These are phyloP conservation scores for Platycheirus rosarum DNA, from an alignment of 2,888 invertebrate species.

Conservation along the genomic window DNA sequence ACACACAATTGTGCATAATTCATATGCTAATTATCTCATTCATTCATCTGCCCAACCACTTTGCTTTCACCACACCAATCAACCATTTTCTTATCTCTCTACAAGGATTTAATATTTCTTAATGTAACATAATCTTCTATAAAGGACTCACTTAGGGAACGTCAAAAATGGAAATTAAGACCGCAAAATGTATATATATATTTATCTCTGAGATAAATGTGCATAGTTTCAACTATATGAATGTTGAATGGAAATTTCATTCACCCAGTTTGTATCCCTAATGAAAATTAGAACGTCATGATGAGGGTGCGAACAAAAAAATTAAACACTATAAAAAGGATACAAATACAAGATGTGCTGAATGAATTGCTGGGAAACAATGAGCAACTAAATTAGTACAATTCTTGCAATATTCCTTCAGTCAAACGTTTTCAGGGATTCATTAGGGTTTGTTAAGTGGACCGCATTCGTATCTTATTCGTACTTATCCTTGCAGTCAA, in stretches of 20 bases:
- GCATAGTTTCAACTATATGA: constrained; percentile 31
- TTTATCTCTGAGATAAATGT: constrained; percentile 1
- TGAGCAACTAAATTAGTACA: constrained; percentile 63
- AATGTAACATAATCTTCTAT: constrained; percentile 71
- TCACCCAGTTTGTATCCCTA: constrained; percentile 41
- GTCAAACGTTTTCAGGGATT: constrained; percentile 52
- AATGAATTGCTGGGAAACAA: constrained; percentile 47
- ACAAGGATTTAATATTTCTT: constrained; percentile 71
- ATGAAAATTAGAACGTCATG: constrained; percentile 42
- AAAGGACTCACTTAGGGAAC: constrained; percentile 63
- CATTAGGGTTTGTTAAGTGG: constrained; percentile 54
- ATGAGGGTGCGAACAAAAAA: constrained; percentile 17
- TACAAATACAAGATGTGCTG: neutral
- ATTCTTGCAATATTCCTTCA: constrained; percentile 50
- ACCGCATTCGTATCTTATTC: constrained; percentile 12
- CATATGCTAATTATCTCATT: constrained; percentile 68
- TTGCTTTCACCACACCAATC: constrained; percentile 5
- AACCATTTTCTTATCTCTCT: constrained; percentile 38
- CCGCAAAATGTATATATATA: constrained; percentile 32
- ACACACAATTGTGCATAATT: constrained; percentile 45
- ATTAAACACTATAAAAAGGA: constrained; percentile 31
- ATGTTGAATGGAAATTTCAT: constrained; percentile 29
- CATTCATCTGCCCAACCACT: constrained; percentile 55
- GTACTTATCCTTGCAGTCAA: constrained; percentile 42
- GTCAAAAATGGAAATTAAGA: constrained; percentile 68